These are phyloP conservation scores for Lampropteryx suffumata DNA, from an alignment of 2,888 invertebrate species.

Conservation along the genomic window DNA sequence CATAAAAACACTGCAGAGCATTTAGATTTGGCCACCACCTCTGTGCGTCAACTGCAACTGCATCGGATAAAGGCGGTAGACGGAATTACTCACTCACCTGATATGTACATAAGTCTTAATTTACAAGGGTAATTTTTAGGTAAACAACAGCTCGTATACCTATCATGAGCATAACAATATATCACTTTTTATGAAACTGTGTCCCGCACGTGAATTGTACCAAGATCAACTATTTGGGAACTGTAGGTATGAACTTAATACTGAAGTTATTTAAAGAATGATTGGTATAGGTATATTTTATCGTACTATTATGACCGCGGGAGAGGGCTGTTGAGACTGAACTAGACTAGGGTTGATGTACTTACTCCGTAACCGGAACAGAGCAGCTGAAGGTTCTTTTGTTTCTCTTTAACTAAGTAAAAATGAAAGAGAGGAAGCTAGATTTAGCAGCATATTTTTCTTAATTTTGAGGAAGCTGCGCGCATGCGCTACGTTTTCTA, in stretches of 20 bases:
- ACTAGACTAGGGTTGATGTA: constrained; percentile 27
- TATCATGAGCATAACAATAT: background rate
- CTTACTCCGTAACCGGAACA: constrained; percentile 15
- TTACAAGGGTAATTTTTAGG: too few species aligned
- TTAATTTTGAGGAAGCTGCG: constrained; percentile 56
- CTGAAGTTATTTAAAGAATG: constrained; percentile 7
- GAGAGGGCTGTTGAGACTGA: constrained; percentile 26
- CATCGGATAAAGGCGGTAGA: too few species aligned
- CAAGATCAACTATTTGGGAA: constrained; percentile 1
- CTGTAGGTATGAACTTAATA: background rate
- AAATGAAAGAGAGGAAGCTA: constrained; percentile 38
- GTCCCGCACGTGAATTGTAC: background rate
- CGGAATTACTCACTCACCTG: too few species aligned
- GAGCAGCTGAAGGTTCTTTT: constrained; percentile 20
- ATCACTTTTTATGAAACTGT: constrained; percentile 12
- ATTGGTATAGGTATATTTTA: constrained; percentile 25
- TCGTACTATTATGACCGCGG: constrained; percentile 9
- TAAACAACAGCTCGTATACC: too few species aligned
- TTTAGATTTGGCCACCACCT: too few species aligned
- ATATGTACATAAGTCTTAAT: too few species aligned
- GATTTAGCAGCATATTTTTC: constrained; percentile 25
- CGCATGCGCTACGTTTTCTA: constrained; percentile 52
- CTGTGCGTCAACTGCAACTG: too few species aligned
- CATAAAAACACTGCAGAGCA: too few species aligned
- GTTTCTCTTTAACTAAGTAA: constrained; percentile 24